phyloP scores from a whole-genome alignment of 2,797 vertebrate genomes.

The Strix occidentalis region DNA sequence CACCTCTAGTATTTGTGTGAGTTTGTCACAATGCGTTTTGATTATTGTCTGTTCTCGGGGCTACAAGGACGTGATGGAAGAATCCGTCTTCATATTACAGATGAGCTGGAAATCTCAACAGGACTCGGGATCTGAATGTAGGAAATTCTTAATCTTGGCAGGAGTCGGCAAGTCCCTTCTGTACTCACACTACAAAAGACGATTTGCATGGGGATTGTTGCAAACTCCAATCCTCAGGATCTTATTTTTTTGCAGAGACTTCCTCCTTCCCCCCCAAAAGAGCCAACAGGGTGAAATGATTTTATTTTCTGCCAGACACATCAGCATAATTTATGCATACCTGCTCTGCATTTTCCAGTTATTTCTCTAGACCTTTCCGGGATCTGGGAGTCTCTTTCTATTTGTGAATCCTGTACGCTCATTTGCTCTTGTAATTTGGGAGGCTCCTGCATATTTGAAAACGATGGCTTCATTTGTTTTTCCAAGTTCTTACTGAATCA shows the following conservation, averaged over 20 bases:
- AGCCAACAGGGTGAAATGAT: background rate
- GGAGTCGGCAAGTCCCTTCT: background rate
- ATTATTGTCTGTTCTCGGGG: background rate
- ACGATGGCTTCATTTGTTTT: slow-evolving; percentile 57
- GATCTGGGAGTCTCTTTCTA: background rate
- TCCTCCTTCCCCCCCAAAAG: background rate
- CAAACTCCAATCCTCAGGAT: background rate
- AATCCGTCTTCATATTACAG: background rate
- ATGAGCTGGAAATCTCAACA: background rate
- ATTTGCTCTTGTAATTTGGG: background rate
- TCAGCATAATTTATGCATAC: background rate
- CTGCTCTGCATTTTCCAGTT: background rate
- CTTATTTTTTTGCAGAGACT: background rate
- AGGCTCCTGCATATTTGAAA: slow-evolving; percentile 50
- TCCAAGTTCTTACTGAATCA: slow-evolving; percentile 59
- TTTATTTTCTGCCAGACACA: background rate
- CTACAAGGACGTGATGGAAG: background rate
- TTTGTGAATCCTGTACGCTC: background rate
- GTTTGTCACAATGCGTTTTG: background rate
- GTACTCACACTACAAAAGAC: background rate
- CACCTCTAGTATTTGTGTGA: rapidly evolving
- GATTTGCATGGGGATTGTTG: background rate
- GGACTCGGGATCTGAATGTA: background rate
- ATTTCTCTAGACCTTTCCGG: background rate
- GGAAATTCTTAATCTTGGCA: background rate